These are phyloP conservation scores for Apaloderma vittatum DNA, from an alignment of 2,113 vertebrate genomes.

Conservation along the genomic window DNA sequence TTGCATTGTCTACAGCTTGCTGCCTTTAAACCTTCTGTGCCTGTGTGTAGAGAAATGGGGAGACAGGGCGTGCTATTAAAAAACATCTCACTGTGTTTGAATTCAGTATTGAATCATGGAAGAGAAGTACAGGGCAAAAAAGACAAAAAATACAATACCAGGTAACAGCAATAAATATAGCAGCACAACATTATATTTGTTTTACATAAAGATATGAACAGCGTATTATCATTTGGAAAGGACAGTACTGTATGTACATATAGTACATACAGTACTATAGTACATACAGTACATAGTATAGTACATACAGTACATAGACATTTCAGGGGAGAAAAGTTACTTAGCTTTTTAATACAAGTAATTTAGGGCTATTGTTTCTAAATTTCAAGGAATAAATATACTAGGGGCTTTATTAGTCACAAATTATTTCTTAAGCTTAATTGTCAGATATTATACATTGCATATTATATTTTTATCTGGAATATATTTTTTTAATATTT, in stretches of 20 bases:
- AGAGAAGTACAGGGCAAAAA: neutral
- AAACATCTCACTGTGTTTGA: neutral
- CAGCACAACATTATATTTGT: neutral
- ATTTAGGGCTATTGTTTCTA: neutral
- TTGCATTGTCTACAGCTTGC: slow-evolving; percentile 1
- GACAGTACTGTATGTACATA: neutral
- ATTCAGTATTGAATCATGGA: neutral
- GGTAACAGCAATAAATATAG: neutral
- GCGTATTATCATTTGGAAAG: neutral
- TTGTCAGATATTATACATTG: neutral
- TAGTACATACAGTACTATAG: too few species aligned
- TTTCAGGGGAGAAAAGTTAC: neutral
- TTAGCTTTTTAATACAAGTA: neutral
- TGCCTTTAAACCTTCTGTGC: neutral
- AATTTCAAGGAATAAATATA: neutral
- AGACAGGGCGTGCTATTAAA: neutral
- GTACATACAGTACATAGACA: too few species aligned
- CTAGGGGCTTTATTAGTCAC: neutral
- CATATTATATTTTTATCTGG: neutral
- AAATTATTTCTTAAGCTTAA: neutral
- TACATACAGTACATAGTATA: too few species aligned
- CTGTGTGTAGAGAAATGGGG: neutral
- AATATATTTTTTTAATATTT: neutral
- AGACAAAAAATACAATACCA: neutral
- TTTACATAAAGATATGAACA: neutral